Evolutionary conservation across 2,797 vertebrate genomes (phyloP).

Genomic region (Microtus agrestis): DNA sequence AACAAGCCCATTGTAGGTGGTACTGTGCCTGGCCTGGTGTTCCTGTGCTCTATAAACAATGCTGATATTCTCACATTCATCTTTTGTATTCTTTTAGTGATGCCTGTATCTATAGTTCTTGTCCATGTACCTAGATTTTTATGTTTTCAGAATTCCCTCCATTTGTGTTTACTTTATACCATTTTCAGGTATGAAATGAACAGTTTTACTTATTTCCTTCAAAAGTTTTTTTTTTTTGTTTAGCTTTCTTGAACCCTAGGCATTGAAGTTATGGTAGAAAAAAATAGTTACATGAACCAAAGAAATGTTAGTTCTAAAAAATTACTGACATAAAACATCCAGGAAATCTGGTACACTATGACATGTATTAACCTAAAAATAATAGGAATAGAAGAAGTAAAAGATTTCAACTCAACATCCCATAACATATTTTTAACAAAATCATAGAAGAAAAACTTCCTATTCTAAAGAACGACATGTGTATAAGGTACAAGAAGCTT

Average conservation of each 20-base stretch:
- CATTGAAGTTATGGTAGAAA: neutral
- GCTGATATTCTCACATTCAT: neutral
- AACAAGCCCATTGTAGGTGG: neutral
- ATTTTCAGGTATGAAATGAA: neutral
- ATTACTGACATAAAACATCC: neutral
- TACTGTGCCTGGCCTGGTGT: neutral
- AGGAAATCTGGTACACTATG: neutral
- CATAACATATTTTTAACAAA: too few species aligned
- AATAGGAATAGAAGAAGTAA: neutral
- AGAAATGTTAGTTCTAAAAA: neutral
- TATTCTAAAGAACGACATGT: too few species aligned
- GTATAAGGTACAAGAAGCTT: neutral
- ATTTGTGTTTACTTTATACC: neutral
- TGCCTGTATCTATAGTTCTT: neutral
- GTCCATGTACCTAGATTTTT: neutral
- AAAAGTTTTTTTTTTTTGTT: neutral
- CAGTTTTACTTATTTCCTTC: neutral
- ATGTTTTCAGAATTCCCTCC: neutral
- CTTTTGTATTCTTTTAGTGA: neutral
- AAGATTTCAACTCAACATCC: neutral
- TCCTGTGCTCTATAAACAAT: neutral
- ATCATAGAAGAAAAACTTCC: too few species aligned
- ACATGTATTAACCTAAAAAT: neutral
- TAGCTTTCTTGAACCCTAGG: neutral
- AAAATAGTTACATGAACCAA: neutral